These are phyloP conservation scores for Acleris sparsana DNA, from an alignment of 2,888 invertebrate genomes.

Conservation along the genomic window DNA sequence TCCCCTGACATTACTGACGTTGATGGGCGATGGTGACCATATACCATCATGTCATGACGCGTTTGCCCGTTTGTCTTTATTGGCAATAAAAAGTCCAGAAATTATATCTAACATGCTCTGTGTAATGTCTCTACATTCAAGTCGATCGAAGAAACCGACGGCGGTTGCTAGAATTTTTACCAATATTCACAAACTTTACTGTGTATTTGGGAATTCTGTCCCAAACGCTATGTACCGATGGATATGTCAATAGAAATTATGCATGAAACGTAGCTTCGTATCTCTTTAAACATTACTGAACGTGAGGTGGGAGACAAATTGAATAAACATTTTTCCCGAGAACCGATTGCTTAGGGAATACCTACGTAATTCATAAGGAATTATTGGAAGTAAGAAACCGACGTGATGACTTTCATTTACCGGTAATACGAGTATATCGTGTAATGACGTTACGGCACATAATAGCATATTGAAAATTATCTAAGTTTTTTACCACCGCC, in stretches of 20 bases:
- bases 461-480: too few relatives aligned
- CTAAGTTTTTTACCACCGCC: too few relatives aligned
- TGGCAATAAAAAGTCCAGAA: too few relatives aligned
- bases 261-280: constrained; percentile 59
- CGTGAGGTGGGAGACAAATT: constrained; percentile 66
- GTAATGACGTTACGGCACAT: neutral
- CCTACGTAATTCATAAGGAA: constrained; percentile 40
- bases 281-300: constrained; percentile 55
- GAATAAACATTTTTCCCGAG: constrained; percentile 56
- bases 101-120: too few relatives aligned
- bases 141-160: too few relatives aligned
- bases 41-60: too few relatives aligned
- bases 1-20: too few relatives aligned
- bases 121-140: too few relatives aligned
- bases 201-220: constrained; percentile 38
- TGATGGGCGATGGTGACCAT: too few relatives aligned
- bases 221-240: constrained; percentile 39
- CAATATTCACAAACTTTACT: constrained; percentile 16
- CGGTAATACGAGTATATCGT: neutral
- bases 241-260: constrained; percentile 53
- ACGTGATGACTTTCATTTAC: too few relatives aligned
- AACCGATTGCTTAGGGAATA: constrained; percentile 55
- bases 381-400: constrained; percentile 7
- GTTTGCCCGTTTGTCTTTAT: too few relatives aligned
- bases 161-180: too few relatives aligned